These are phyloP conservation scores for Apteryx mantelli DNA, from an alignment of 2,113 vertebrate species.

Conservation along the genomic window DNA sequence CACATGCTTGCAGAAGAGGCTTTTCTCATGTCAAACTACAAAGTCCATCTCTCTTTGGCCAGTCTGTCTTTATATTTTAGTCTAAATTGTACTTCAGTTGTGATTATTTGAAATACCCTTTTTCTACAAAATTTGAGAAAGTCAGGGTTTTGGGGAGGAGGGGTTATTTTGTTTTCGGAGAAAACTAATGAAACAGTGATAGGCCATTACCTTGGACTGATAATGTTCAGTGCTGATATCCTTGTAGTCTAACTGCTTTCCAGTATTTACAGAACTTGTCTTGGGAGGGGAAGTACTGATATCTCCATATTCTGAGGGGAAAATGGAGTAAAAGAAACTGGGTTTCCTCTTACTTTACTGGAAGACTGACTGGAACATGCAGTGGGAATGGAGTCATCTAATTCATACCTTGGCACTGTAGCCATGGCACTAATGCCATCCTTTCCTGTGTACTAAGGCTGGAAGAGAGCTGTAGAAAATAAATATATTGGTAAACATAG, in stretches of 20 bases:
- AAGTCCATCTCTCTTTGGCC: background rate
- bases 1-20: background rate
- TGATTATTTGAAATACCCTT: background rate
- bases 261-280: background rate
- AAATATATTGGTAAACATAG: accelerated
- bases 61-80: background rate
- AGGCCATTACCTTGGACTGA: background rate
- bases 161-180: background rate
- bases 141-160: background rate
- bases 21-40: background rate
- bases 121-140: background rate
- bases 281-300: background rate
- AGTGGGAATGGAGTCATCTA: background rate
- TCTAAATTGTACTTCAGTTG: background rate
- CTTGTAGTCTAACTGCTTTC: background rate
- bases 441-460: background rate
- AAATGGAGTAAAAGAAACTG: background rate
- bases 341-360: background rate
- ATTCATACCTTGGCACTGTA: background rate
- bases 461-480: background rate
- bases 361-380: background rate
- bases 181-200: background rate
- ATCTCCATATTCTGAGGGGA: background rate
- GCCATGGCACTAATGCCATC: background rate
- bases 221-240: background rate